Evolutionary conservation across 1,140 invertebrate genomes (phyloP).

Genomic region (Theocolax elegans): DNA sequence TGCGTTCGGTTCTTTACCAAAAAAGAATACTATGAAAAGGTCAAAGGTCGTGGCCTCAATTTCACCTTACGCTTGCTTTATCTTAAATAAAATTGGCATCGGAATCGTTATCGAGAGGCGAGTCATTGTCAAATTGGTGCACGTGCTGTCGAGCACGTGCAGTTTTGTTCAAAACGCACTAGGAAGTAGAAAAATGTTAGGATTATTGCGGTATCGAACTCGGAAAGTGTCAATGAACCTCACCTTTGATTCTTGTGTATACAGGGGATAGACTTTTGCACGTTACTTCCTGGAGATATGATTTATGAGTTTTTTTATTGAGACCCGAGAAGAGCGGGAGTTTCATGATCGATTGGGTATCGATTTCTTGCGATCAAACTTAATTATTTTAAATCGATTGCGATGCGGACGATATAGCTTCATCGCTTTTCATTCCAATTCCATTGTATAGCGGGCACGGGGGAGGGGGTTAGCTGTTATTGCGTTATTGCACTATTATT

Average conservation of each 20-base stretch:
- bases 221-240: constrained; percentile 7
- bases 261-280: no score
- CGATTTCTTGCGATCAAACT: neutral
- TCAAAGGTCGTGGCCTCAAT: no score
- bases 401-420: neutral
- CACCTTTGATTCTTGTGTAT: neutral
- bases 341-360: constrained; percentile 1
- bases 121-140: neutral
- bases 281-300: no score
- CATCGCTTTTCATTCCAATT: no score
- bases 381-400: constrained; percentile 1
- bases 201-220: constrained; percentile 22
- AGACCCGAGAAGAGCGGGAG: neutral
- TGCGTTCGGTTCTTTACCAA: no score
- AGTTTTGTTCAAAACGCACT: constrained; percentile 50
- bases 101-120: no score
- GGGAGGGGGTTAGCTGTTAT: no score
- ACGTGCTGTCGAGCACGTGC: constrained; percentile 40
- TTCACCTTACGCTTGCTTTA: no score
- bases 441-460: no score
- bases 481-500: no score
- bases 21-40: no score
- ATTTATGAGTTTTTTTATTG: constrained; percentile 1
- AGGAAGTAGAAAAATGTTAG: constrained; percentile 21
- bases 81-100: no score